These are phyloP conservation scores for Timema podura DNA, from an alignment of 2,888 invertebrate species.

Conservation along the genomic window DNA sequence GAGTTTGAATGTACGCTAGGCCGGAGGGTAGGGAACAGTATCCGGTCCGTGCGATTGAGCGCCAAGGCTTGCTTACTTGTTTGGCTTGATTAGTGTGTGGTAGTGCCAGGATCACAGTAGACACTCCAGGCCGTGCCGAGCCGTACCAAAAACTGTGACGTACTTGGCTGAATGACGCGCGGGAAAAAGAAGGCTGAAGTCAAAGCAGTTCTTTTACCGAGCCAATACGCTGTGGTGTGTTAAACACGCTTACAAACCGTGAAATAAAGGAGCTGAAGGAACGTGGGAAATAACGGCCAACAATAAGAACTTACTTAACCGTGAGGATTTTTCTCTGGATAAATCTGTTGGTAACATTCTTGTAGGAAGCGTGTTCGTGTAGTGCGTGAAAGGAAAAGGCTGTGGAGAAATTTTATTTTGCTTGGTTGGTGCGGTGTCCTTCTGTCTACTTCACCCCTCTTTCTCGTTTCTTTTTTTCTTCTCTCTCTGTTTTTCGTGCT, in stretches of 20 bases:
- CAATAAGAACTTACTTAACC: too few species aligned
- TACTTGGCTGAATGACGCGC: constrained; percentile 26
- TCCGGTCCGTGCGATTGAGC: constrained; percentile 20
- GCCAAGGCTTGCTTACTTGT: constrained; percentile 25
- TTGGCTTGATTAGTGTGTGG: constrained; percentile 26
- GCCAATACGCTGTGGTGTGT: constrained; percentile 1
- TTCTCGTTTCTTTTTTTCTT: constrained; percentile 1
- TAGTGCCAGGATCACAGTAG: constrained; percentile 21
- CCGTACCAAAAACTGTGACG: constrained; percentile 22
- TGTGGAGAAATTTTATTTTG: constrained; percentile 24
- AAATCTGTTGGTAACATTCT: too few species aligned
- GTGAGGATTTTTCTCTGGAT: too few species aligned
- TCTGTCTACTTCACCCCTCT: background rate
- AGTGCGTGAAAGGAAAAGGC: constrained; percentile 9
- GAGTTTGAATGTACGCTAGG: too few species aligned
- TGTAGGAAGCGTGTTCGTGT: too few species aligned
- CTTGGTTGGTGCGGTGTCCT: constrained; percentile 19
- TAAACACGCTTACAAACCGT: background rate
- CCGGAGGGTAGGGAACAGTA: constrained; percentile 5
- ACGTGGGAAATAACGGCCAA: too few species aligned
- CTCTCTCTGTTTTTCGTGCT: constrained; percentile 13
- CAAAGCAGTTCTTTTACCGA: constrained; percentile 22
- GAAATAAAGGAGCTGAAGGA: background rate
- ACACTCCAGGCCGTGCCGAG: constrained; percentile 22
- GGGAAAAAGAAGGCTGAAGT: constrained; percentile 22